Evolutionary conservation across 2,888 invertebrate species (phyloP), one percentile per base, ranked within the genome.

Genomic region (Apodemia zela): DNA sequence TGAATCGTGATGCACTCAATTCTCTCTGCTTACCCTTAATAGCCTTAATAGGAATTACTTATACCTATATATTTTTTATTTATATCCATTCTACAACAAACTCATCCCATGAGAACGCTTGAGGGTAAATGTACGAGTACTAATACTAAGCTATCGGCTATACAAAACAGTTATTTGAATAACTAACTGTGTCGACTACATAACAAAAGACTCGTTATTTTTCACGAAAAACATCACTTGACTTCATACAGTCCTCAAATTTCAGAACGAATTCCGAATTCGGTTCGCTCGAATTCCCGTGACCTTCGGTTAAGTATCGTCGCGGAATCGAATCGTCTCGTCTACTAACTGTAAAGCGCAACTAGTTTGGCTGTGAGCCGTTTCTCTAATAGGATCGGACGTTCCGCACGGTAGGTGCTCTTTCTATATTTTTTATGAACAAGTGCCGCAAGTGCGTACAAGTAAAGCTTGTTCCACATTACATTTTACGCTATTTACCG

Each of bases 231-330:
- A 35, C 7, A 45, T 63, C 54, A 54, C 25, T 60, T 21, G 62
- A 62, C 13, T 60, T 59, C 64, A 47, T 61, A 29, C 64, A 63
- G 67, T 67, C 60, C 57, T n/a, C 67, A 66, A 64, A 63, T 80
- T 75, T 77, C 77, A 75, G 80, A 85, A 81, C 81, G 73, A 84
- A 86, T 87, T 77, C 74, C 73, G 67, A 75, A 86, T 85, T 80
- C 70, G 85, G 77, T 71, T 72, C 84, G 83, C 78, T 79, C 80
- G 81, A 81, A 77, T 79, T 85, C 77, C 76, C 79, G 79, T 82
- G 87, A 87, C 88, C 87, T 87, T 87, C 87, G 81, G 74, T 76
- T 80, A 76, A 76, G 77, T 81, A 81, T 83, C 81, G 79, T 84
- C 83, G 81, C 85, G 78, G 82, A 86, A 83, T 82, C 80, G 76